phyloP scores from a whole-genome alignment of 2,888 invertebrate species.

The Tipula lateralis region DNA sequence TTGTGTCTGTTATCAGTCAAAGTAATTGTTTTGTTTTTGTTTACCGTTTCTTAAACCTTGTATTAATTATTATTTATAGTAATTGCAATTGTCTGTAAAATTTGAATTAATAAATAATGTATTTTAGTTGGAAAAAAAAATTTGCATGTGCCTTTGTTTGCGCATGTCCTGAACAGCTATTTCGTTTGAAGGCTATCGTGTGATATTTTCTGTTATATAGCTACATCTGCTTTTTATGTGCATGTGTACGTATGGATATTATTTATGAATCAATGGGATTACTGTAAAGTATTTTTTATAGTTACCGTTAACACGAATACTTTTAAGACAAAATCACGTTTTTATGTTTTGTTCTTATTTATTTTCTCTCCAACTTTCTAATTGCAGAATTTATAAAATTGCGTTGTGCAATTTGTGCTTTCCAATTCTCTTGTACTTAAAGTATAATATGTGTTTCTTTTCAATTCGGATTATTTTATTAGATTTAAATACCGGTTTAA shows the following conservation, averaged over 20 bases:
- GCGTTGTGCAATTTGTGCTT: background rate
- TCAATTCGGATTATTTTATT: no score
- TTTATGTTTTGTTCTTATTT: background rate
- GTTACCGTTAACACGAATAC: background rate
- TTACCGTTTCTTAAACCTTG: background rate
- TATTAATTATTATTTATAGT: background rate
- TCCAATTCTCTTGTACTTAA: background rate
- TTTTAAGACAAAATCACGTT: background rate
- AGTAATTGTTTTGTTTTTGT: background rate
- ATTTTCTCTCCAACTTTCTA: background rate
- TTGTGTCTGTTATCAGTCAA: background rate
- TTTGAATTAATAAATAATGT: background rate
- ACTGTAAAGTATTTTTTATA: background rate
- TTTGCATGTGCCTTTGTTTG: background rate
- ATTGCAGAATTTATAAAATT: background rate
- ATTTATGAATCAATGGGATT: background rate
- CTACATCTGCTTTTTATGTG: background rate
- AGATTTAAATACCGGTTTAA: background rate
- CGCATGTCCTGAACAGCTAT: background rate
- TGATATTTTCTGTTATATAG: constrained; percentile 4
- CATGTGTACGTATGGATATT: background rate
- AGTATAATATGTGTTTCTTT: no score
- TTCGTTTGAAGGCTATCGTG: constrained; percentile 24
- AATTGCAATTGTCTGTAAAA: background rate
- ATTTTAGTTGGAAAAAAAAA: background rate